Conservation (phyloP, 2,888 invertebrate genomes). For the Graphium colonna region DNA sequence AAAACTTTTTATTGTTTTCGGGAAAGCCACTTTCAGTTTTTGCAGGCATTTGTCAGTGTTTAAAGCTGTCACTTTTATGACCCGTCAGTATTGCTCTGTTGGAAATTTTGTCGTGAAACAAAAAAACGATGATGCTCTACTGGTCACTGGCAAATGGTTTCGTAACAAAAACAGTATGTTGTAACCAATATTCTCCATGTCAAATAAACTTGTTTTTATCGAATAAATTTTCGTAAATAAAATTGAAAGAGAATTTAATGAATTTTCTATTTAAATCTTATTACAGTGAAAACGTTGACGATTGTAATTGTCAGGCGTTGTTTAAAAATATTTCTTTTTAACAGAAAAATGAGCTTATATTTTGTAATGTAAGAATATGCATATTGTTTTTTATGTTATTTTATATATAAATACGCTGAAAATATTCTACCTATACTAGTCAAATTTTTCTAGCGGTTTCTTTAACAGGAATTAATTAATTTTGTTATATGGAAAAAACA, state of each 20-base stretch:
- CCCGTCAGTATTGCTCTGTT: slow-evolving; percentile 1
- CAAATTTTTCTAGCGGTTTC: no score
- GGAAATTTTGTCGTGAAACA: slow-evolving; percentile 9
- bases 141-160: slow-evolving; percentile 1
- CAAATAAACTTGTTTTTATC: slow-evolving; percentile 12
- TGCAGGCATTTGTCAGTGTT: slow-evolving; percentile 2
- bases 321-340: background rate
- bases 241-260: background rate
- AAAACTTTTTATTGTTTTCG: background rate
- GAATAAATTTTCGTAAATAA: slow-evolving; percentile 4
- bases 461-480: no score
- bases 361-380: no score
- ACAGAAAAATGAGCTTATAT: no score
- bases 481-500: no score
- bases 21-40: background rate
- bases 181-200: slow-evolving; percentile 10
- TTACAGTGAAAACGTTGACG: background rate
- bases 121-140: background rate
- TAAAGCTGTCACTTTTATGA: slow-evolving; percentile 8
- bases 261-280: background rate
- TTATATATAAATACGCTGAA: no score
- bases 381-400: no score
- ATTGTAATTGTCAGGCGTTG: slow-evolving; percentile 1
- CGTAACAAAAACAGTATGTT: slow-evolving; percentile 3
- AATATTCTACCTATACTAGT: no score